Base-by-base conservation (phyloP, 2,888 invertebrate species). In the Nemoura dubitans region DNA sequence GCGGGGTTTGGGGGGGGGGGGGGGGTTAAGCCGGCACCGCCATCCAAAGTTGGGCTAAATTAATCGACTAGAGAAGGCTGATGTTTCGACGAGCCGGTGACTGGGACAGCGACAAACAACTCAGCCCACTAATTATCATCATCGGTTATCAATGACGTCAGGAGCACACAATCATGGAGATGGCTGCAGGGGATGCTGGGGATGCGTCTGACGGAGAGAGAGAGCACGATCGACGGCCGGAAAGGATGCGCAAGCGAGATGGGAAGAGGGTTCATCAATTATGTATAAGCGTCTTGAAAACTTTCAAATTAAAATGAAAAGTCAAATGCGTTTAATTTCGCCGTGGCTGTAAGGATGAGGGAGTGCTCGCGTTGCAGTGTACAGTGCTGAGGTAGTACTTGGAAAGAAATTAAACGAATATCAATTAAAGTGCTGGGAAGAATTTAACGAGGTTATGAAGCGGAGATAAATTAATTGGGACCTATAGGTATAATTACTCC, bases 191-290 rank as follows among this genome's bases (percentile, higher is more conserved):
- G n/a, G n/a, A 59, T 59, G 59, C 59, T 21, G 14, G 59, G 6
- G 16, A 59, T 59, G 59, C 14, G 14, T 21, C 59, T 59, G 59
- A 21, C 59, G 59, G 59, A 21, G 59, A 6, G 36, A 10, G 36
- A 21, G 59, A 59, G 59, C 86, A 42, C 78, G 76, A 87, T 59
- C 77, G 85, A 81, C 76, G 85, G 85, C 26, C 83, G 84, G 86
- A 83, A 81, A 78, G 84, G 82, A 85, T 42, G 78, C 42, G 42
- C 43, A 77, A 59, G 59, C 10, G 59, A 59, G 59, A 59, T 59
- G 59, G 2, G 10, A 10, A 36, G 14, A 29, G 36, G 29, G 82
- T 82, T 82, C 82, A 82, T 82, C 82, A 82, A 82, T 82, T 82
- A 82, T 82, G 82, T 82, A 82, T 28, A 29, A 26, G 82, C n/a